phyloP scores from a whole-genome alignment of 30 jellyfish, hydroid and myxozoan species.

The Cassiopea andromeda region DNA sequence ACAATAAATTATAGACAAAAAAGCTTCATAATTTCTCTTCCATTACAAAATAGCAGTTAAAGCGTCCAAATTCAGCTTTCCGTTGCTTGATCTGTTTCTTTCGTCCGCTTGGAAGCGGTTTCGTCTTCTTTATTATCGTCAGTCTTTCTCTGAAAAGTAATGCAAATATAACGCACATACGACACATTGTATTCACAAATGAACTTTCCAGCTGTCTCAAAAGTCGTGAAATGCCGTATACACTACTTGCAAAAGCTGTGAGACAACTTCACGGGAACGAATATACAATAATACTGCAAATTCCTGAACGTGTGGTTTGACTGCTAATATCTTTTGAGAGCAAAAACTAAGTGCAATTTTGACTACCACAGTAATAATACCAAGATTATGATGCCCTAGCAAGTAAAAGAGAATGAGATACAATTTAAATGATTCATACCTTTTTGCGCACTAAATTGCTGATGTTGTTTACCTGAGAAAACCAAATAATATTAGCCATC shows the following conservation, averaged over 20 bases:
- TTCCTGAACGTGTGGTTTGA: too few species aligned
- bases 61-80: neutral
- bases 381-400: neutral
- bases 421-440: conserved; percentile 11
- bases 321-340: too few species aligned
- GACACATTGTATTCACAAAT: neutral
- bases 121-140: conserved; percentile 28
- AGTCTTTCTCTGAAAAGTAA: conserved; percentile 32
- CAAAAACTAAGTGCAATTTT: too few species aligned
- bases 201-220: too few species aligned
- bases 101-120: conserved; percentile 11
- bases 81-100: neutral
- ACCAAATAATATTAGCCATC: neutral
- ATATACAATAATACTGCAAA: too few species aligned
- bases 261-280: too few species aligned
- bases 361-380: too few species aligned
- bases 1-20: neutral
- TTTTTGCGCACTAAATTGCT: conserved; percentile 70
- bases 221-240: too few species aligned
- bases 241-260: too few species aligned
- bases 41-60: neutral
- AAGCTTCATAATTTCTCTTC: neutral
- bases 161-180: neutral
- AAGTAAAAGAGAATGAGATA: neutral
- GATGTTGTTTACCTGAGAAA: conserved; percentile 47